These are phyloP conservation scores for Myoxocephalus aenaeus DNA, from an alignment of 2,797 vertebrate species.

Conservation along the genomic window DNA sequence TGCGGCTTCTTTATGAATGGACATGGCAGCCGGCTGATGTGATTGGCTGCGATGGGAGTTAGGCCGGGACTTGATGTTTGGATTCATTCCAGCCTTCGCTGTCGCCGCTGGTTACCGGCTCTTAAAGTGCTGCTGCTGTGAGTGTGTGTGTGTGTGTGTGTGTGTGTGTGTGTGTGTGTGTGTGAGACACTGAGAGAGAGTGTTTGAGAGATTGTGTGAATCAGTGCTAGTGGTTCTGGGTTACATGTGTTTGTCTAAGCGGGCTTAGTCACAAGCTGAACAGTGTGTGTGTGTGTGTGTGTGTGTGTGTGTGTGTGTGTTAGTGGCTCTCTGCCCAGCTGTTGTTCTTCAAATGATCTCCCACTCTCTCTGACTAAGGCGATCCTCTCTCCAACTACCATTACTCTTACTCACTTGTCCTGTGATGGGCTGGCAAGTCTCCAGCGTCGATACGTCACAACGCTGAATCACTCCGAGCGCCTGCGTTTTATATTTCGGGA, in stretches of 20 bases:
- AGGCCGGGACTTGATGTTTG: constrained; percentile 36
- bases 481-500: not conserved
- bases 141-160: constrained; percentile 26
- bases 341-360: constrained; percentile 72
- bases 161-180: constrained; percentile 36
- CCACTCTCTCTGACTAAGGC: constrained; percentile 60
- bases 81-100: constrained; percentile 37
- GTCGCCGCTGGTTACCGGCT: constrained; percentile 24
- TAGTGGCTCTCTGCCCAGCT: constrained; percentile 70
- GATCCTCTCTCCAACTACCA: constrained; percentile 18
- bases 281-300: constrained; percentile 44
- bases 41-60: constrained; percentile 74
- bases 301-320: constrained; percentile 23
- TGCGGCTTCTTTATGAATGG: constrained; percentile 84
- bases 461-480: constrained; percentile 13
- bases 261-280: constrained; percentile 73
- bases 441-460: constrained; percentile 16
- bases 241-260: constrained; percentile 72
- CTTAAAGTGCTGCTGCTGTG: not conserved
- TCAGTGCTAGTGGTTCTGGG: constrained; percentile 65
- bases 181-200: constrained; percentile 5
- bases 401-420: constrained; percentile 45
- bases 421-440: constrained; percentile 34
- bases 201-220: constrained; percentile 32
- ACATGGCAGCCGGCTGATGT: constrained; percentile 52